These are phyloP conservation scores for Eurystomus glaucurus DNA, from an alignment of 2,797 vertebrate species.

Conservation along the genomic window DNA sequence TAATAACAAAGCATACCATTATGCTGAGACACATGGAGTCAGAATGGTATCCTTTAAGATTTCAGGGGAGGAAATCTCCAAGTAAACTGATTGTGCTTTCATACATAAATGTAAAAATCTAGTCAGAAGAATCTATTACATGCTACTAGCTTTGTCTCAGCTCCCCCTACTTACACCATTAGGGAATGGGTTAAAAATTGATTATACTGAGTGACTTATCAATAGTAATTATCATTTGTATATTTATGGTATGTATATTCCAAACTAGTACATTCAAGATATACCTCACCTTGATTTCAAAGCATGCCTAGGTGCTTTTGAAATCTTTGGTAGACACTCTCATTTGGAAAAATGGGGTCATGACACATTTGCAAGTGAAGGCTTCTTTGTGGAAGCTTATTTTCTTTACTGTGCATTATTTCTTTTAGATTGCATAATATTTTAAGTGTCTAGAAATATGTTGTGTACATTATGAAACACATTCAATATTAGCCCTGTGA, in stretches of 20 bases:
- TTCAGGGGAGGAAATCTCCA: not conserved
- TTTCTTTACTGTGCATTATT: not conserved
- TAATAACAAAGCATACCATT: not conserved
- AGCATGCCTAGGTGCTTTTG: not conserved
- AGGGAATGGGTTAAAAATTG: not conserved
- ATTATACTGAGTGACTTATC: not conserved
- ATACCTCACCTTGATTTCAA: not conserved
- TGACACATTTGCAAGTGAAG: not conserved
- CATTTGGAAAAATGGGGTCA: not conserved
- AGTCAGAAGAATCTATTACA: not conserved
- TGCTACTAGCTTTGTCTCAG: not conserved
- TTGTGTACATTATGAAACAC: not conserved
- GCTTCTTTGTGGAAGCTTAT: not conserved
- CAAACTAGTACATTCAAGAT: not conserved
- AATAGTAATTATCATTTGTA: not conserved
- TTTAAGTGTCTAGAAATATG: not conserved
- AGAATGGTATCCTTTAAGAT: not conserved
- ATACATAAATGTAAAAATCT: not conserved
- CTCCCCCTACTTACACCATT: not conserved
- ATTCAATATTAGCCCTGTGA: not conserved
- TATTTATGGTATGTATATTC: not conserved
- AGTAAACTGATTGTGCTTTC: not conserved
- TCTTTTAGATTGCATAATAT: not conserved
- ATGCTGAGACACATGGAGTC: rapidly evolving
- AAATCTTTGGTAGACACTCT: not conserved